A percentile compares a stretch with the other conserved stretches of the same genome.
phyloP scores from a whole-genome alignment of 1,140 invertebrate genomes.

The Scaptomyza pallida region DNA sequence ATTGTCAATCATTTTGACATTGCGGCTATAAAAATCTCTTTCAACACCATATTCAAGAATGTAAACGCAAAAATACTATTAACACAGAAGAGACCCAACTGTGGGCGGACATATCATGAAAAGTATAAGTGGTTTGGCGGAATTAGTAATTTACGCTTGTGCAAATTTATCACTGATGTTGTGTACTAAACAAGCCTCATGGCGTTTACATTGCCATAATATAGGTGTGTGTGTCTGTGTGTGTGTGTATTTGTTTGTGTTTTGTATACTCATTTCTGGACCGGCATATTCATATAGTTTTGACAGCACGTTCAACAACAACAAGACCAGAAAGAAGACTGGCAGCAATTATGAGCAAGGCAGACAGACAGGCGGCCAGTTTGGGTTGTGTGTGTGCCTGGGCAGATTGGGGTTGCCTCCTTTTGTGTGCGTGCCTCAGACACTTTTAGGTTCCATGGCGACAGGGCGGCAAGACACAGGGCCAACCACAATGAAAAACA shows the following conservation, averaged over 20 bases:
- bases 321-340: slow-evolving; percentile 17
- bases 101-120: not conserved
- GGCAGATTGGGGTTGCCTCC: slow-evolving; percentile 4
- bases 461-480: slow-evolving; percentile 36
- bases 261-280: slow-evolving; percentile 28
- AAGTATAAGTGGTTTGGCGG: not conserved
- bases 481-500: slow-evolving; percentile 64
- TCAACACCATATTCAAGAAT: slow-evolving; percentile 36
- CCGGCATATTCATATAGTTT: slow-evolving; percentile 59
- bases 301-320: slow-evolving; percentile 50
- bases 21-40: slow-evolving; percentile 22
- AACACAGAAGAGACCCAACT: not conserved
- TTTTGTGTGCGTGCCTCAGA: slow-evolving; percentile 52
- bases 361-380: slow-evolving; percentile 37
- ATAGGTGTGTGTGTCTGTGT: not conserved
- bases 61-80: slow-evolving; percentile 16
- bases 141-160: slow-evolving; percentile 34
- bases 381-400: not conserved
- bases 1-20: slow-evolving; percentile 1
- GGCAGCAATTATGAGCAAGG: slow-evolving; percentile 40
- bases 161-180: slow-evolving; percentile 18
- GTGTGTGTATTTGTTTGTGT: not conserved
- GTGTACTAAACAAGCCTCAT: slow-evolving; percentile 16
- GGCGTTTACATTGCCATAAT: slow-evolving; percentile 15
- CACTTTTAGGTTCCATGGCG: slow-evolving; percentile 56